phyloP scores from a whole-genome alignment of 2,797 vertebrate genomes.

The Lycodopsis pacificus region DNA sequence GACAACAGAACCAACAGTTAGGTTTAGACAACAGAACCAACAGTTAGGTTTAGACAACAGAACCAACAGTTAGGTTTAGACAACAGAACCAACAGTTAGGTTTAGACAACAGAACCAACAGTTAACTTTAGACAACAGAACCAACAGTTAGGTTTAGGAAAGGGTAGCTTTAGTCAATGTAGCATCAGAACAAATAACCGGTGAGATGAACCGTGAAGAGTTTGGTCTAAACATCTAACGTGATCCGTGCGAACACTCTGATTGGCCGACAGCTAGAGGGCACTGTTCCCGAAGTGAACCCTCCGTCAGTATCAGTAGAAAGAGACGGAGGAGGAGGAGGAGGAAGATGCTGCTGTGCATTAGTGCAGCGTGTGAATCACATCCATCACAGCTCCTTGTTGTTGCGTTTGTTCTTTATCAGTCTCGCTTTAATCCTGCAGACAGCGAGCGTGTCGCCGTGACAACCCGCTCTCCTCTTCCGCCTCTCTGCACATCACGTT shows the following conservation, averaged over 20 bases:
- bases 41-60: no score
- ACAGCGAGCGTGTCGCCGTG: slow-evolving; percentile 39
- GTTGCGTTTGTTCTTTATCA: slow-evolving; percentile 29
- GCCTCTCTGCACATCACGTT: slow-evolving; percentile 52
- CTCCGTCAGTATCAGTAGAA: no score
- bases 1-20: no score
- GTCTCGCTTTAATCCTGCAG: slow-evolving; percentile 43
- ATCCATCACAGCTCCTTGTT: slow-evolving; percentile 20
- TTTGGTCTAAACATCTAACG: background rate
- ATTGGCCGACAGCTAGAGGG: slow-evolving; percentile 25
- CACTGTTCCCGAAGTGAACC: background rate
- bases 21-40: no score
- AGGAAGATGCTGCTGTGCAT: background rate
- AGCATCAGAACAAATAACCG: no score
- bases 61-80: no score
- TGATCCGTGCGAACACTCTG: background rate
- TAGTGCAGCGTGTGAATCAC: background rate
- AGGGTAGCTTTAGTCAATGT: no score
- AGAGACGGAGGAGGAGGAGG: background rate
- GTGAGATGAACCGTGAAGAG: background rate
- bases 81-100: no score
- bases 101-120: no score
- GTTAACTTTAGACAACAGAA: no score
- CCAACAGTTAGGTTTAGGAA: no score
- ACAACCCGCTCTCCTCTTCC: slow-evolving; percentile 57